Conservation (phyloP, 2,888 invertebrate species). For the Conistra vaccinii region DNA sequence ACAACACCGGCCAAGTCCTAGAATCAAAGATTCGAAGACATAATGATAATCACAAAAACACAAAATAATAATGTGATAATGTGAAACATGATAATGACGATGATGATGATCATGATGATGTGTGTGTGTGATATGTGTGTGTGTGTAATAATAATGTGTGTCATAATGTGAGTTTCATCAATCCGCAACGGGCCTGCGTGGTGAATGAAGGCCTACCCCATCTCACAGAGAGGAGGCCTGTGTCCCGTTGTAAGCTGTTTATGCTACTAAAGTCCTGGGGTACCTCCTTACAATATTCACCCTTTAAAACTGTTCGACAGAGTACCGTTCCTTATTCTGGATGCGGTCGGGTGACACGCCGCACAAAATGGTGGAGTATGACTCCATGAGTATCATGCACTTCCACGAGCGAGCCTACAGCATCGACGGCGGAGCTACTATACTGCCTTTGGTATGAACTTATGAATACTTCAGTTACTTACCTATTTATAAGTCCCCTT, state of each 20-base stretch:
- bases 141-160: too few species aligned
- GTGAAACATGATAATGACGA: too few species aligned
- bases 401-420: constrained; percentile 83
- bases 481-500: too few species aligned
- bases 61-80: too few species aligned
- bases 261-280: background rate
- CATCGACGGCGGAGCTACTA: constrained; percentile 80
- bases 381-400: constrained; percentile 84
- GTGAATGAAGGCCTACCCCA: background rate
- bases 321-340: constrained; percentile 74
- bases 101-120: too few species aligned
- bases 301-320: constrained; percentile 63
- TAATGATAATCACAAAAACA: too few species aligned
- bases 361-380: constrained; percentile 78
- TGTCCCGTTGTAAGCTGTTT: background rate
- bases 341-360: constrained; percentile 55
- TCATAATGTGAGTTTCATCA: background rate
- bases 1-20: background rate
- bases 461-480: background rate
- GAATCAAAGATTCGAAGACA: background rate
- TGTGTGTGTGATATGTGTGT: too few species aligned
- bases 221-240: background rate
- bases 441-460: constrained; percentile 63
- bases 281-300: background rate
- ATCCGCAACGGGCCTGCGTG: background rate